Evolutionary conservation across 2,113 vertebrate genomes (phyloP), one percentile per base, ranked within the genome.

Genomic region (Urocitellus parryii): DNA sequence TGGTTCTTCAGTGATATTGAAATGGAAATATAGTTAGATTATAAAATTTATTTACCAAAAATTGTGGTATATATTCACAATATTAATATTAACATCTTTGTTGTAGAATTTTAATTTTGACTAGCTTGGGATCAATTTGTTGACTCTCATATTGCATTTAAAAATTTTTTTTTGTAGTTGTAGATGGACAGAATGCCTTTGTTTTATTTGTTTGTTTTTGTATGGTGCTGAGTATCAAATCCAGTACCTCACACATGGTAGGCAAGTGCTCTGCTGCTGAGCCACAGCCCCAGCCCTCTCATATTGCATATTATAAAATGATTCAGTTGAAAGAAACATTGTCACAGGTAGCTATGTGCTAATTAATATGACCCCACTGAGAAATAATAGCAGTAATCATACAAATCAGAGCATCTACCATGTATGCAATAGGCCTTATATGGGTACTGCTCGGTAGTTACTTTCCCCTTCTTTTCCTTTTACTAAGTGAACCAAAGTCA

Each of bases 21-120:
- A 96, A 53, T 90, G 12, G 16, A 94, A 91, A 85, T 81, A 85
- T 32, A 70, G 42, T 97, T 90, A 85, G 53, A 61, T 65, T 68
- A 63, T 94, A 96, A 86, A 97, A 94, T 56, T 27, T 58, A 39
- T 76, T 27, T 94, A 25, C 37, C 72, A 86, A 10, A 51, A 96
- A 89, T 37, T 42, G 29, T n/a, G 24, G 20, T 8, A 22, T 95
- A 0, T 77, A 34, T 84, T 96, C 34, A 58, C 32, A 88, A 70
- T 56, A 39, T 48, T 27, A 56, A 79, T 88, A 58, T 87, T 74
- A 77, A 65, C 58, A 48, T 65, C 42, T 90, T 85, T 81, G 51
- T 25, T 63, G 12, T 74, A 88, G 67, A 89, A 74, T 76, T 48
- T 90, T 95, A 58, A 76, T 90, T 93, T 90, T 92, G 63, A 65